Evolutionary conservation across 2,113 vertebrate genomes (phyloP).

Genomic region (Myrmophylax atrothorax): DNA sequence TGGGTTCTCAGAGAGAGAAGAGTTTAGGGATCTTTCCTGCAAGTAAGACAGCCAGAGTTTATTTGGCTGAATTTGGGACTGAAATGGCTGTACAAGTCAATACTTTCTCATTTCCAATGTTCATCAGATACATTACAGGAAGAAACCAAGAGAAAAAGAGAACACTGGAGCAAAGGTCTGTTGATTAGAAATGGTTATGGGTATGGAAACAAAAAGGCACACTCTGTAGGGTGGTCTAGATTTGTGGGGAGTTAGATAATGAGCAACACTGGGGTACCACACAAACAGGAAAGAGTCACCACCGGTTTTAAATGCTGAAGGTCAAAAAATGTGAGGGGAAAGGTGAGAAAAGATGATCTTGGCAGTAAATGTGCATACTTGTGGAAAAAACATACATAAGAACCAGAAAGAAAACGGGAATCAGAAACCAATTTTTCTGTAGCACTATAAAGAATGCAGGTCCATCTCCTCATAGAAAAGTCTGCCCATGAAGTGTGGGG

Average conservation of each 20-base stretch:
- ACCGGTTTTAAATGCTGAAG: background rate
- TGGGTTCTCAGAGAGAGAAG: background rate
- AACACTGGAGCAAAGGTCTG: background rate
- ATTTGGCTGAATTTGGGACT: background rate
- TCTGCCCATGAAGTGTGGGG: background rate
- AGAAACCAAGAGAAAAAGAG: background rate
- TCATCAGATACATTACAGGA: background rate
- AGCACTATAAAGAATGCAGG: background rate
- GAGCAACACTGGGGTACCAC: background rate
- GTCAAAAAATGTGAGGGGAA: background rate
- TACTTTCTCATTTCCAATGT: background rate
- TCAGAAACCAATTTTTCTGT: background rate
- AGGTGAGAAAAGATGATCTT: background rate
- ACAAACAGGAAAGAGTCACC: background rate
- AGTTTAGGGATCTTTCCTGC: background rate
- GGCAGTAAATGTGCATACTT: background rate
- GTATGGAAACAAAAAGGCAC: background rate
- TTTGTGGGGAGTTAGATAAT: background rate
- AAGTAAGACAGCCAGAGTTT: background rate
- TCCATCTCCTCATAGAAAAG: background rate
- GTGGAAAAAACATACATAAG: background rate
- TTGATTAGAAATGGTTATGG: background rate
- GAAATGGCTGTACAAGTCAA: background rate
- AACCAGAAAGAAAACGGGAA: background rate
- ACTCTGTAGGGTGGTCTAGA: background rate